Percentiles rank a stretch among this genome's conserved stretches.
Evolutionary conservation across 2,888 invertebrate genomes (phyloP).

Genomic region (Plebejus melissa): DNA sequence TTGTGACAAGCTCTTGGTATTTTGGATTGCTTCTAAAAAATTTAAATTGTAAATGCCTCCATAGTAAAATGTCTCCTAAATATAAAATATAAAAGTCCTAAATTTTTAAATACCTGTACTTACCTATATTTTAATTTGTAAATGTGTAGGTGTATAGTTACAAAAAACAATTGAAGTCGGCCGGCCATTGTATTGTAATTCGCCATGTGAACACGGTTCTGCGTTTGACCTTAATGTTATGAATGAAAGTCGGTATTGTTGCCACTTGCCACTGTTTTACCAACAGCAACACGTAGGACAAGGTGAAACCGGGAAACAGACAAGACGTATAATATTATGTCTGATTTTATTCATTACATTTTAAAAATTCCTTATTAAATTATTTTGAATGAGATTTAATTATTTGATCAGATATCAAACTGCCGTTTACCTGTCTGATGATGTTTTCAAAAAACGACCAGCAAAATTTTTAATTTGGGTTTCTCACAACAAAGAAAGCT

Average conservation of each 20-base stretch:
- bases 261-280: conserved; percentile 14
- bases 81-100: too few species aligned
- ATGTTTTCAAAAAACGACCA: not conserved
- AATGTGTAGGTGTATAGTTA: conserved; percentile 9
- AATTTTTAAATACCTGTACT: too few species aligned
- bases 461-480: not conserved
- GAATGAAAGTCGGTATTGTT: conserved; percentile 26
- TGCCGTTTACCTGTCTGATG: not conserved
- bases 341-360: not conserved
- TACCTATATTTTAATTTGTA: not conserved
- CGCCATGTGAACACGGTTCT: conserved; percentile 20
- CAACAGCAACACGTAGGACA: conserved; percentile 12
- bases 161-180: conserved; percentile 11
- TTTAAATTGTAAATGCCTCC: too few species aligned
- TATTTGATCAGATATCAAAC: not conserved
- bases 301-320: conserved; percentile 8
- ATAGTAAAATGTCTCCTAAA: too few species aligned
- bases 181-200: conserved; percentile 25
- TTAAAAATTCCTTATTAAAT: not conserved
- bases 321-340: not conserved
- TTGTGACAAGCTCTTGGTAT: too few species aligned
- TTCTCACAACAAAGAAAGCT: not conserved
- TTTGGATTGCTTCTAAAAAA: too few species aligned
- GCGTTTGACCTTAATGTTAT: conserved; percentile 24
- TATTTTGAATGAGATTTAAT: not conserved